Evolutionary conservation across 2,113 vertebrate genomes (phyloP).

Genomic region (Sclerurus mexicanus): DNA sequence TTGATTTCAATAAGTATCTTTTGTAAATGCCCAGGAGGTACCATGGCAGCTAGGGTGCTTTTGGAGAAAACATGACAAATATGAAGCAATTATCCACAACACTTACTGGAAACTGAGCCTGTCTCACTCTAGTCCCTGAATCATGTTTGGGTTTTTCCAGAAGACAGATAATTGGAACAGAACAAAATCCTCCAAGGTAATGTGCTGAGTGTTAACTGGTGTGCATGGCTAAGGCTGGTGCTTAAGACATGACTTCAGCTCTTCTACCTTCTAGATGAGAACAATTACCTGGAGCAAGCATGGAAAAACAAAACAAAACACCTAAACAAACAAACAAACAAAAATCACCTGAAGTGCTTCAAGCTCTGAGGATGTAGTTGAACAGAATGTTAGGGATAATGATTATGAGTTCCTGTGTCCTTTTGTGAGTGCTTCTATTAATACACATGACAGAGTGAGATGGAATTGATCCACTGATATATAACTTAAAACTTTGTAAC

Average conservation of each 20-base stretch:
- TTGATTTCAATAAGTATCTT: accelerated
- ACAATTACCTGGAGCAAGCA: background rate
- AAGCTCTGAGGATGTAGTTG: background rate
- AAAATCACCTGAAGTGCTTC: accelerated
- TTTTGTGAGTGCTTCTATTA: background rate
- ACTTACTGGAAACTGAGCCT: background rate
- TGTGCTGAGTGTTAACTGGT: background rate
- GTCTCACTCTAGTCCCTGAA: background rate
- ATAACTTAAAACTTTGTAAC: background rate
- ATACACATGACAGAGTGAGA: background rate
- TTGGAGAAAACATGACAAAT: background rate
- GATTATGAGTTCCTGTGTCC: background rate
- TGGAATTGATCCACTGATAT: background rate
- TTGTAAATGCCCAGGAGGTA: background rate
- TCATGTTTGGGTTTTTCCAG: background rate
- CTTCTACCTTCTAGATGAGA: background rate
- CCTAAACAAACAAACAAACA: background rate
- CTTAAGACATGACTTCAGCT: background rate
- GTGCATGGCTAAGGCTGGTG: accelerated
- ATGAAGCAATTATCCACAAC: accelerated
- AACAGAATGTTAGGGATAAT: background rate
- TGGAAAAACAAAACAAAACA: background rate
- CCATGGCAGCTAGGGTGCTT: background rate
- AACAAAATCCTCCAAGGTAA: accelerated
- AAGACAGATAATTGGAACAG: background rate